Conservation (phyloP, 2,113 vertebrate genomes). For the Fulica atra region DNA sequence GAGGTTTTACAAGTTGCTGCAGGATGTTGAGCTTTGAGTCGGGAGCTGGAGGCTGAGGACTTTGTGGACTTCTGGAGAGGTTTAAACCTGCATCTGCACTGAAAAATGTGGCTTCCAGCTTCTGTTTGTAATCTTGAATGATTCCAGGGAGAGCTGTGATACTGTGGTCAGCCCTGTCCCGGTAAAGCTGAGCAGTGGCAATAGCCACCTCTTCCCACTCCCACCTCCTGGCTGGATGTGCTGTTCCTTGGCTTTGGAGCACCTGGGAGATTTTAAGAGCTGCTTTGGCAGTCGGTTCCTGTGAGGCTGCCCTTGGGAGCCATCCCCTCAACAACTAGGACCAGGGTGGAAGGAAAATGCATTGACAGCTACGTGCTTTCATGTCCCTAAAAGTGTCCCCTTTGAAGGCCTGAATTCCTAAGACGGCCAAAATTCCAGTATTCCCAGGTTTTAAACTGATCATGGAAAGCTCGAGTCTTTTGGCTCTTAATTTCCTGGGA, state of each 20-base stretch:
- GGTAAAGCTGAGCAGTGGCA: neutral
- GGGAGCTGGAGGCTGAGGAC: neutral
- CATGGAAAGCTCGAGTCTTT: neutral
- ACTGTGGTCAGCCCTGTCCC: neutral
- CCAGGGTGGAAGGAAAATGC: neutral
- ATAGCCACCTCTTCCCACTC: neutral
- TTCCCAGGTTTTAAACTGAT: neutral
- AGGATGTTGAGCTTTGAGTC: neutral
- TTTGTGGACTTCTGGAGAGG: neutral
- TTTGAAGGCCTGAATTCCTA: neutral
- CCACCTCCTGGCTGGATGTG: neutral
- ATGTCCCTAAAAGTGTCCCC: neutral
- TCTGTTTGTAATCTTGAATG: neutral
- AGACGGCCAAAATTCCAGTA: neutral
- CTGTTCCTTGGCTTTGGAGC: neutral
- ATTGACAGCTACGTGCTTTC: neutral
- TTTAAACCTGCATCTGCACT: neutral
- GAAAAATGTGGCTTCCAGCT: neutral
- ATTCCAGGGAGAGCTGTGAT: neutral
- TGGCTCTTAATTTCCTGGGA: neutral
- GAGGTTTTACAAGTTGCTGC: neutral
- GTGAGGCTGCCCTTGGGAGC: neutral
- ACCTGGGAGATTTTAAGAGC: neutral
- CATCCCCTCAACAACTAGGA: neutral
- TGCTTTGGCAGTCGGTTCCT: neutral